A percentile compares a stretch with the other conserved stretches of the same genome.
Conservation (phyloP, 2,888 invertebrate species). For the Thymelicus acteon region DNA sequence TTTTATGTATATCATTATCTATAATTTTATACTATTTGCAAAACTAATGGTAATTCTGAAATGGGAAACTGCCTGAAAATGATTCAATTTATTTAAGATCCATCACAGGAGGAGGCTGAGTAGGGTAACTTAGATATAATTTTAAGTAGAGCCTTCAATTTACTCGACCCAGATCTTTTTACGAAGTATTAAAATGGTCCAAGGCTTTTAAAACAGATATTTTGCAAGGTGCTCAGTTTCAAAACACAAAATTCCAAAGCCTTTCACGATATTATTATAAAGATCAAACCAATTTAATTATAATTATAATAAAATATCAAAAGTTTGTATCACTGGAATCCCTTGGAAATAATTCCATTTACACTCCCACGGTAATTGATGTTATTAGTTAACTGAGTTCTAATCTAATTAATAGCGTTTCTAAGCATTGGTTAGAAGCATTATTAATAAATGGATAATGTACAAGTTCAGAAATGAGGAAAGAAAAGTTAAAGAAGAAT, state of each 20-base stretch:
- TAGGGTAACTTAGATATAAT: not conserved
- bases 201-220: not conserved
- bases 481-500: too few species aligned
- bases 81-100: constrained; percentile 20
- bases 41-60: not conserved
- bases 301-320: too few species aligned
- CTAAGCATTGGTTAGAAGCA: too few species aligned
- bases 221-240: not conserved
- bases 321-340: too few species aligned
- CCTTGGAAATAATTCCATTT: too few species aligned
- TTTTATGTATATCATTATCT: too few species aligned
- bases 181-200: not conserved
- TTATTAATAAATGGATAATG: too few species aligned
- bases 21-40: too few species aligned
- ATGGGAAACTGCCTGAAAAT: not conserved
- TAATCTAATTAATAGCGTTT: too few species aligned
- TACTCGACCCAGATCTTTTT: constrained; percentile 2
- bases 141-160: not conserved
- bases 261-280: not conserved
- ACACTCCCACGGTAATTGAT: too few species aligned
- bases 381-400: too few species aligned
- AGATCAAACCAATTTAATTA: not conserved
- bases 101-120: constrained; percentile 2
- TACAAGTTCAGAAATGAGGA: too few species aligned
- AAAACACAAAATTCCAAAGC: not conserved